Evolutionary conservation across 53 echinoderm and acorn worm genomes (phyloP), one percentile per base, ranked within the genome.

Genomic region (Echinarachnius parma): DNA sequence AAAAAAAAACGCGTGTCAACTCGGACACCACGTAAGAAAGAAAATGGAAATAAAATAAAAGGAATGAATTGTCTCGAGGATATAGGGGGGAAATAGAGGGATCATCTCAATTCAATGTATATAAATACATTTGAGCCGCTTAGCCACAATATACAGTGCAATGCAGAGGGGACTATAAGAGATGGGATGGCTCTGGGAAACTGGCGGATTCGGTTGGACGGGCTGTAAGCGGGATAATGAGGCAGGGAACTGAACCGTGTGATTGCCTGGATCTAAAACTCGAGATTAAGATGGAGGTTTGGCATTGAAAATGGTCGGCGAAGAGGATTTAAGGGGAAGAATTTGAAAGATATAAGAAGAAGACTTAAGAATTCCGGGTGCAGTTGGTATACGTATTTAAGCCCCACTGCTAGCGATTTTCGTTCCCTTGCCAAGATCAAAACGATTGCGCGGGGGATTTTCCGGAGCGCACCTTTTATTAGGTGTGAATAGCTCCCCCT

Each of bases 71-170:
- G 39, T 39, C 7, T 9, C 39, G 39, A 9, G 13, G 7, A 39
- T 13, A 13, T 13, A 39, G 39, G 18, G 18, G 4, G 47, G 46
- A 2, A 29, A 22, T 19, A 31, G 46, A 16, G 28, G 26, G 26
- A 48, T 21, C 25, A 46, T 27, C 48, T 47, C 66, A 30, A 66
- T 27, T 27, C 46, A 47, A 27, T 66, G 66, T 66, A 66, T 66
- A 66, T 69, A 69, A 69, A 69, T 69, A 69, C 54, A 53, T 69
- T 69, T 69, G 28, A 34, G 23, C 34, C 52, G 70, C 53, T 53
- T 69, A 53, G 53, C 35, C 7, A 39, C 7, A 13, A n/a, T n/a
- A n/a, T n/a, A n/a, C n/a, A n/a, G n/a, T n/a, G n/a, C n/a, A n/a
- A 42, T 9, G 42, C 42, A 42, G 13, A 13, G n/a, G n/a, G n/a